These are phyloP conservation scores for Labeo calbasu DNA, from an alignment of 2,797 vertebrate species.

Conservation along the genomic window DNA sequence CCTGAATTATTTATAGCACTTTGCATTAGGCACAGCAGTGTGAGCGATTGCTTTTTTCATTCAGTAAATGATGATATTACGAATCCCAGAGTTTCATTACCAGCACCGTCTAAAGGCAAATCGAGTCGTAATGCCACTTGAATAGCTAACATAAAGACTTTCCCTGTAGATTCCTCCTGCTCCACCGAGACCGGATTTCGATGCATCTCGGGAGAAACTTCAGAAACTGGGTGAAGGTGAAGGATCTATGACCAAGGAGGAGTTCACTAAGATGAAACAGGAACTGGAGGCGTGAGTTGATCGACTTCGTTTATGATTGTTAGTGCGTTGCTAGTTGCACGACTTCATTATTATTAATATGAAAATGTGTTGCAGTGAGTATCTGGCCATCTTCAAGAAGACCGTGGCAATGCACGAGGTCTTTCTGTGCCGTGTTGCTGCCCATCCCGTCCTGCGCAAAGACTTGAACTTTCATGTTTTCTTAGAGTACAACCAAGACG, in stretches of 20 bases:
- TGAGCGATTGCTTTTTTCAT: slow-evolving; percentile 32
- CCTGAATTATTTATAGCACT: slow-evolving; percentile 52
- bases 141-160: background rate
- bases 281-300: slow-evolving; percentile 97
- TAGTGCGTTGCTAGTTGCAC: background rate
- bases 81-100: slow-evolving; percentile 32
- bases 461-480: slow-evolving; percentile 99
- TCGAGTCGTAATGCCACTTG: background rate
- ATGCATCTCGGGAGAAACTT: slow-evolving; percentile 96
- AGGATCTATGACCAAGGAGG: slow-evolving; percentile 98
- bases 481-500: slow-evolving; percentile 98
- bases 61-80: slow-evolving; percentile 37
- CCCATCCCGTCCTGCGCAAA: slow-evolving; percentile 95
- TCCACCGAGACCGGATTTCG: slow-evolving; percentile 95
- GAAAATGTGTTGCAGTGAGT: slow-evolving; percentile 82
- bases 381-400: slow-evolving; percentile 99
- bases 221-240: slow-evolving; percentile 98
- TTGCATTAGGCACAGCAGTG: slow-evolving; percentile 25
- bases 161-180: slow-evolving; percentile 91
- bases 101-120: slow-evolving; percentile 9
- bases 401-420: slow-evolving; percentile 99
- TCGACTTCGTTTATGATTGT: background rate
- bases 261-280: slow-evolving; percentile 99
- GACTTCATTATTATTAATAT: background rate
- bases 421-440: slow-evolving; percentile 95